These are phyloP conservation scores for Acleris cristana DNA, from an alignment of 2,888 invertebrate species.

Conservation along the genomic window DNA sequence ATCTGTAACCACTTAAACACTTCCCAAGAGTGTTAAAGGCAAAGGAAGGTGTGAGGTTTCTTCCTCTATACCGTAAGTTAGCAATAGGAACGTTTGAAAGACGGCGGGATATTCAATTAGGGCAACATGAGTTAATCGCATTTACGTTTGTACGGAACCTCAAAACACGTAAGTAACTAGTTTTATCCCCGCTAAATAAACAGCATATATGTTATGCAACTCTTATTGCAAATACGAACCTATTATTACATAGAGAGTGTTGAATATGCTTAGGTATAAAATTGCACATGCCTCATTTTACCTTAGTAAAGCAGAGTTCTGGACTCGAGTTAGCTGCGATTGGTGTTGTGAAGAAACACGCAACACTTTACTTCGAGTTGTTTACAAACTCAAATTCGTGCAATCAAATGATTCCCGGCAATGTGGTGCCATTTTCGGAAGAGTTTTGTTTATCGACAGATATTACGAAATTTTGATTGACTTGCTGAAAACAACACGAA, in stretches of 20 bases:
- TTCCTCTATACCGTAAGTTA: slow-evolving; percentile 22
- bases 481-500: too few species aligned
- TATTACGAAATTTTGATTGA: too few species aligned
- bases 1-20: too few species aligned
- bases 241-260: too few species aligned
- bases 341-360: slow-evolving; percentile 19
- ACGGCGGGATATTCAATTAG: slow-evolving; percentile 51
- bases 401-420: slow-evolving; percentile 11
- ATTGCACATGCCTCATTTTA: too few species aligned
- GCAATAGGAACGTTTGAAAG: slow-evolving; percentile 37
- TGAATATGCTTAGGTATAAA: too few species aligned
- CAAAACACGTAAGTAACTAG: slow-evolving; percentile 34
- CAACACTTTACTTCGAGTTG: slow-evolving; percentile 15
- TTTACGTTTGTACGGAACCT: slow-evolving; percentile 39
- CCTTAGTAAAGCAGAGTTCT: too few species aligned
- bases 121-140: slow-evolving; percentile 59
- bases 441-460: not conserved
- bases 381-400: slow-evolving; percentile 15
- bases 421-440: not conserved
- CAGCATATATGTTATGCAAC: too few species aligned
- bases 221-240: too few species aligned
- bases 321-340: slow-evolving; percentile 21
- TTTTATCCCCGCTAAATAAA: not conserved
- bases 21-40: too few species aligned
- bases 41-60: slow-evolving; percentile 6